These are phyloP conservation scores for Ophion obscuratus DNA, from an alignment of 2,888 invertebrate species.

Conservation along the genomic window DNA sequence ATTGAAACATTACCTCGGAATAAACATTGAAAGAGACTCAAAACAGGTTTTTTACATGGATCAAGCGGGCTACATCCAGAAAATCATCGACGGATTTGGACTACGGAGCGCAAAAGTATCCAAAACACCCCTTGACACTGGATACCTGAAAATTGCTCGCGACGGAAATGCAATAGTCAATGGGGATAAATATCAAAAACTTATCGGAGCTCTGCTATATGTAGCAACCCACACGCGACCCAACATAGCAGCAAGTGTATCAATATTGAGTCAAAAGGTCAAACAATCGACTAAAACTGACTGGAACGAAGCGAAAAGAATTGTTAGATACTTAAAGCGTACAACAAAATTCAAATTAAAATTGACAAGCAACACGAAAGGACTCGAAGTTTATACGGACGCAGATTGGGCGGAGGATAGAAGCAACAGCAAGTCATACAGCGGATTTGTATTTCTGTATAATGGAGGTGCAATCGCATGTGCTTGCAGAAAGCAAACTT, in stretches of 20 bases:
- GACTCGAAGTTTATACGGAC: slow-evolving; percentile 38
- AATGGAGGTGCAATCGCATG: slow-evolving; percentile 63
- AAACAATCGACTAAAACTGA: slow-evolving; percentile 49
- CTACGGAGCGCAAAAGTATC: slow-evolving; percentile 60
- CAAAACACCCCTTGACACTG: slow-evolving; percentile 53
- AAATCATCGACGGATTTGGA: slow-evolving; percentile 53
- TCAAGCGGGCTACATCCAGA: slow-evolving; percentile 63
- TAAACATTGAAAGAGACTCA: slow-evolving; percentile 49
- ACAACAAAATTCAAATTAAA: slow-evolving; percentile 57
- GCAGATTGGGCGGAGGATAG: slow-evolving; percentile 75
- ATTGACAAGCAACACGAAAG: slow-evolving; percentile 13
- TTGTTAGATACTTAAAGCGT: slow-evolving; percentile 66
- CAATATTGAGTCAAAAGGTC: slow-evolving; percentile 64
- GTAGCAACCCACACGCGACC: slow-evolving; percentile 63
- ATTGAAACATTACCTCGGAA: slow-evolving; percentile 54
- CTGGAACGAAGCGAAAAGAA: slow-evolving; percentile 64
- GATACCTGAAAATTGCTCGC: slow-evolving; percentile 35
- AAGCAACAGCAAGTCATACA: slow-evolving; percentile 74
- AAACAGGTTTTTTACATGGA: slow-evolving; percentile 51
- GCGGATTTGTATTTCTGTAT: slow-evolving; percentile 72
- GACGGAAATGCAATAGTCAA: slow-evolving; percentile 37
- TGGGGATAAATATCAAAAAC: slow-evolving; percentile 27
- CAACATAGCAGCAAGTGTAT: slow-evolving; percentile 64
- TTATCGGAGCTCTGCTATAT: slow-evolving; percentile 64
- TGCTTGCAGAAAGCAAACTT: slow-evolving; percentile 52